Conservation (phyloP, 1,140 invertebrate genomes). For the Drosophila orosa region DNA sequence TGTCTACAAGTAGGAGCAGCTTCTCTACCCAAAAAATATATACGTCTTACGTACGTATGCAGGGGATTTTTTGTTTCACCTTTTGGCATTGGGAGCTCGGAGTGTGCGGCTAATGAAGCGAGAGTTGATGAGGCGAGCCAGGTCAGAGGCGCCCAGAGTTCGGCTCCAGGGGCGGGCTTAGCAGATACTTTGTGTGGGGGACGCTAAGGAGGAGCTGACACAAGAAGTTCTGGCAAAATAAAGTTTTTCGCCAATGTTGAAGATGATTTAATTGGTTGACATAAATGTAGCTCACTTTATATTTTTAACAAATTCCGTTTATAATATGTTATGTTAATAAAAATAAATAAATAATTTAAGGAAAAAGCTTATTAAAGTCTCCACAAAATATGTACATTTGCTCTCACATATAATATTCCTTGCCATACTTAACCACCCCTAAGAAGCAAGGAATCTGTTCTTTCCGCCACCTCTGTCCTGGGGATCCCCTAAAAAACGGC, state of each 20-base stretch:
- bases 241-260: not conserved
- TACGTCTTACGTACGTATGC: slow-evolving; percentile 12
- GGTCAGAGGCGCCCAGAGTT: slow-evolving; percentile 32
- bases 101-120: slow-evolving; percentile 75
- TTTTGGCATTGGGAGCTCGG: slow-evolving; percentile 74
- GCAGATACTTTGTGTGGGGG: slow-evolving; percentile 1
- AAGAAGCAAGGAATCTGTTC: not conserved
- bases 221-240: not conserved
- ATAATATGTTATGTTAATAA: not conserved
- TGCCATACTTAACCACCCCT: not conserved
- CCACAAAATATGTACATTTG: too few species aligned
- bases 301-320: not conserved
- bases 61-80: slow-evolving; percentile 53
- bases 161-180: not conserved
- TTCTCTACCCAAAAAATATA: slow-evolving; percentile 11
- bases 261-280: not conserved
- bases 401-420: not conserved
- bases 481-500: slow-evolving; percentile 26
- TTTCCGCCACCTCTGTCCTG: not conserved
- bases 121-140: slow-evolving; percentile 58
- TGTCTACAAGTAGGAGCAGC: slow-evolving; percentile 63
- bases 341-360: not conserved
- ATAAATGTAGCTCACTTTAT: not conserved
- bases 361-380: not conserved
- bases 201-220: not conserved